Evolutionary conservation across 2,113 vertebrate genomes (phyloP), one percentile per base, ranked within the genome.

Genomic region (Steatornis caripensis): DNA sequence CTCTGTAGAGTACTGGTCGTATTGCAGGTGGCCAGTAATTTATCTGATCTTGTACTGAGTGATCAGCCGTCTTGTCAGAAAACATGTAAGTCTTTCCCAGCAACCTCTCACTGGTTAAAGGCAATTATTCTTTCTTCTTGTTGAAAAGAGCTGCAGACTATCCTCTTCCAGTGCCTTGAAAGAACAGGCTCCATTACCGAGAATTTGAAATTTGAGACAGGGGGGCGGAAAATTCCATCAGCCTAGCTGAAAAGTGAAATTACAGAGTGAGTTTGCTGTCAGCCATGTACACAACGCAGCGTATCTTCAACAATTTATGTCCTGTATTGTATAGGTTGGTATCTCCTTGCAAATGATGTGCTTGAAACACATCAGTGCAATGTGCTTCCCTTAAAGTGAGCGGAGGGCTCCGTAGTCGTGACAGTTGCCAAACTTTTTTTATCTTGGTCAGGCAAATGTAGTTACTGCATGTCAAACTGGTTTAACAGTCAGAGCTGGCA

Each of bases 231-330:
- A 93, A 93, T 93, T 81, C 89, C 89, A 72, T 92, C 87, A 87
- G 20, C 12, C 65, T 75, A 49, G 12, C 49, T 95, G 84, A 89
- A 87, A 95, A 89, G 65, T 66, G 64, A 82, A 97, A 97, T 96
- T 94, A 46, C 70, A 83, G 78, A 93, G 48, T 34, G n/a, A 75
- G 37, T 80, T 95, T 94, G 74, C 87, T 70, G 29, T 77, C 84
- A 87, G 49, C 74, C 49, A 8, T 72, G 41, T 32, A 34, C 60
- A 65, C 66, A 72, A 36, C n/a, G 26, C 24, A 15, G 14, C 45
- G 18, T 61, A 51, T 85, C 87, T 85, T 92, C 92, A 84, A 64
- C 92, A 92, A 43, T 72, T 84, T 45, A 23, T 60, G 41, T 53
- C 72, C 65, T 2, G 0, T 84, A 9, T 48, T 54, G 15, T 77